These are phyloP conservation scores for Neodiprion fabricii DNA, from an alignment of 1,140 invertebrate species.

Conservation along the genomic window DNA sequence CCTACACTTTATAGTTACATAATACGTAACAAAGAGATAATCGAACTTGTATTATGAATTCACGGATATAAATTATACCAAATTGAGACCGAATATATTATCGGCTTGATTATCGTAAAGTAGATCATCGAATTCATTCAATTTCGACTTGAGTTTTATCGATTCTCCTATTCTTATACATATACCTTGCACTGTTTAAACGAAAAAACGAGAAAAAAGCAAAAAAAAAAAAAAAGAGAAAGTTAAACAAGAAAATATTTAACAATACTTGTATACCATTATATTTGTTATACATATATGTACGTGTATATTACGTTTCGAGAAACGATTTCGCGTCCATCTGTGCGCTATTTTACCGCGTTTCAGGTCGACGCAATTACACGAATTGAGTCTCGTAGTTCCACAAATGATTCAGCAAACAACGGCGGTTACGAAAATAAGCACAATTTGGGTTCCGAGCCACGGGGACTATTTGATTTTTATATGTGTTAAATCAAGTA, in stretches of 20 bases:
- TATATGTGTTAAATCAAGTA: too few relatives aligned
- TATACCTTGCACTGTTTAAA: neutral
- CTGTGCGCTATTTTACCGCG: too few relatives aligned
- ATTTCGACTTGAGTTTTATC: neutral
- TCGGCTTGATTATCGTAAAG: conserved; percentile 1
- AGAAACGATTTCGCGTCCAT: neutral
- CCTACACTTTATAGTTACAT: neutral
- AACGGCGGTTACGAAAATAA: too few relatives aligned
- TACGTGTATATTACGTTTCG: neutral
- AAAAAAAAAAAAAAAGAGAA: neutral
- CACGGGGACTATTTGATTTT: too few relatives aligned
- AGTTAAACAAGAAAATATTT: neutral
- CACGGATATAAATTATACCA: neutral
- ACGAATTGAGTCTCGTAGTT: too few relatives aligned
- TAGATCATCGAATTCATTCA: neutral
- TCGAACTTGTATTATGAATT: neutral
- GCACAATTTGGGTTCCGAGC: too few relatives aligned
- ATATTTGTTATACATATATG: conserved; percentile 3
- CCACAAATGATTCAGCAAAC: too few relatives aligned
- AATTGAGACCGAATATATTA: neutral
- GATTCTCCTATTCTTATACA: conserved; percentile 1
- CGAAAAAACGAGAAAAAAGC: neutral
- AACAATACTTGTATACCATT: neutral
- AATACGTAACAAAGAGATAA: neutral
- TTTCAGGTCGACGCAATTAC: too few relatives aligned